Evolutionary conservation across 2,113 vertebrate genomes (phyloP), one percentile per base, ranked within the genome.

Genomic region (Microcebus jonahi): DNA sequence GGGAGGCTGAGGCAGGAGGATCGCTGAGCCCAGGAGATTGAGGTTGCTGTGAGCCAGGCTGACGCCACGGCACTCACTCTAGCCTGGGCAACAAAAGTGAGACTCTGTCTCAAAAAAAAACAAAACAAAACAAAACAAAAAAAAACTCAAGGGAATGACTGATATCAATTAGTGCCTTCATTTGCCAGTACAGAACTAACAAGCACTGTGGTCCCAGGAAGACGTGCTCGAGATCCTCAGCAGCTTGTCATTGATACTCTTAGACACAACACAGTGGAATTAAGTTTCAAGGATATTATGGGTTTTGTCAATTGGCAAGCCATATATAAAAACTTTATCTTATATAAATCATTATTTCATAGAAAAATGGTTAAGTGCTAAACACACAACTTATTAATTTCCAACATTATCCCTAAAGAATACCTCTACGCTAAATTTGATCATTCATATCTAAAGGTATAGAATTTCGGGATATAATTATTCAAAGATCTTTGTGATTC

Each of bases 341-440:
- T 89, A 96, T 7, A 57, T 21, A 94, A 93, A 77, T 70, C 75
- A 83, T 39, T 67, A 80, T 87, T 34, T 80, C 57, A 48, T 5
- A 88, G 53, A 90, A 92, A 93, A 87, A 39, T 13, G 6, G 70
- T 27, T 15, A 15, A 59, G 59, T 84, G 31, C 5, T 34, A 85
- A 90, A 70, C 20, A 92, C 29, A 81, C 0, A 2, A 20, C 20
- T 71, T 76, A 90, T 53, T 50, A 67, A 71, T 73, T 82, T 77
- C 27, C 94, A 93, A 59, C 29, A 90, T 50, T 73, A 94, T 14
- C 21, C n/a, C 17, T 93, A 36, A 96, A 96, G 83, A 94, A 93
- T 15, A 2, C 4, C 53, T 76, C 50, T 91, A 55, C 0, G 61
- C 4, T 83, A 75, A 95, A 53, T 73, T 57, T 68, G 48, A 63